Percentiles rank a stretch among this genome's conserved stretches.
Evolutionary conservation across 1,140 invertebrate species (phyloP).

Genomic region (Hormaphis cornu): DNA sequence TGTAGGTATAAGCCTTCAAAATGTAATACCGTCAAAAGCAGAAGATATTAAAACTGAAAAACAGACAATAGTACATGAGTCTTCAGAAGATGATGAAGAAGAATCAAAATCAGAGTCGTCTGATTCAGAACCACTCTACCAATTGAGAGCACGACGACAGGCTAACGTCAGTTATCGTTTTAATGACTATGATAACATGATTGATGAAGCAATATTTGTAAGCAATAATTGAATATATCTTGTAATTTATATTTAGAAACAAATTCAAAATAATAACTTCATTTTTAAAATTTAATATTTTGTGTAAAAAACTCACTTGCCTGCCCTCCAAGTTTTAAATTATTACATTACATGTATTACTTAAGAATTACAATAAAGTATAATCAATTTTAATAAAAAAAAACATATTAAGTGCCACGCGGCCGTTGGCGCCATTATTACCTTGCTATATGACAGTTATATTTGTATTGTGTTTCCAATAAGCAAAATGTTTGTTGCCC

Average conservation of each 20-base stretch:
- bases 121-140: conserved; percentile 61
- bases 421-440: too few species aligned
- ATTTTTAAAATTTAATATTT: background rate
- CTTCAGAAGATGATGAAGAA: conserved; percentile 38
- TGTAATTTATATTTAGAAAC: background rate
- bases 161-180: conserved; percentile 73
- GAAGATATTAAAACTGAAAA: conserved; percentile 16
- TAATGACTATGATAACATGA: conserved; percentile 88
- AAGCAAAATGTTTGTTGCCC: too few species aligned
- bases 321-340: background rate
- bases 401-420: too few species aligned
- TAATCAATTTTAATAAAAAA: too few species aligned
- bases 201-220: conserved; percentile 68
- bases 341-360: too few species aligned
- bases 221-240: conserved; percentile 42
- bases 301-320: background rate
- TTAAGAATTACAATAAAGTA: too few species aligned
- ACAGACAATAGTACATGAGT: conserved; percentile 38
- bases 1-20: conserved; percentile 67
- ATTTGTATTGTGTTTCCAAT: too few species aligned
- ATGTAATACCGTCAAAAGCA: conserved; percentile 48
- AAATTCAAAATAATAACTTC: background rate
- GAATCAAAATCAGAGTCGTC: conserved; percentile 38
- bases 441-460: too few species aligned
- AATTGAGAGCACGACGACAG: conserved; percentile 61